These are phyloP conservation scores for Melolontha melolontha DNA, from an alignment of 2,888 invertebrate species.

Conservation along the genomic window DNA sequence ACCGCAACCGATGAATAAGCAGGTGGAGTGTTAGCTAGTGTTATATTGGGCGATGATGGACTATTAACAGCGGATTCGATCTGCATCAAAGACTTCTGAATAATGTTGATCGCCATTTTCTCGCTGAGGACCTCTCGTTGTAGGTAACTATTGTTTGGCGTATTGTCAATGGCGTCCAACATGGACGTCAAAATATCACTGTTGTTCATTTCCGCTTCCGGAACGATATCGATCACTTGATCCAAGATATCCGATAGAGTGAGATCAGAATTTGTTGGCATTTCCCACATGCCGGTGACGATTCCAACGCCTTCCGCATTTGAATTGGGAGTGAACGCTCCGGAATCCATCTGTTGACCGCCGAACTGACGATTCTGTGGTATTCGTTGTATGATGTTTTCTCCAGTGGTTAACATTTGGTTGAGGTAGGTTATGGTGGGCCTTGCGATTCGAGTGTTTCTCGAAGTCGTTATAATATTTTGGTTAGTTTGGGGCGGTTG, in stretches of 20 bases:
- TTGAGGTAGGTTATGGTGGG: conserved; percentile 62
- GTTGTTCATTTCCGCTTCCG: conserved; percentile 70
- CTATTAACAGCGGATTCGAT: conserved; percentile 76
- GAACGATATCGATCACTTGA: conserved; percentile 85
- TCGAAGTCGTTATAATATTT: conserved; percentile 34
- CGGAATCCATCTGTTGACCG: conserved; percentile 41
- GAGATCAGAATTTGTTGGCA: conserved; percentile 71
- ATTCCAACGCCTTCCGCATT: conserved; percentile 51
- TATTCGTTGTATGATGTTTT: conserved; percentile 58
- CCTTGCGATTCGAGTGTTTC: conserved; percentile 48
- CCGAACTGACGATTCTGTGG: conserved; percentile 51
- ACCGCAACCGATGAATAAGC: conserved; percentile 68
- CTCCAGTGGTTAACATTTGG: conserved; percentile 58
- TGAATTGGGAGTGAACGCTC: conserved; percentile 54
- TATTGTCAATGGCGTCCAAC: conserved; percentile 63
- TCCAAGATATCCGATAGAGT: conserved; percentile 87
- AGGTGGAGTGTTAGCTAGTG: conserved; percentile 71
- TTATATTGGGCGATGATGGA: conserved; percentile 70
- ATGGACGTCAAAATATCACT: conserved; percentile 62
- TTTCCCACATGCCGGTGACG: conserved; percentile 61
- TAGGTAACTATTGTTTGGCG: conserved; percentile 53
- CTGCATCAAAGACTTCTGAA: conserved; percentile 91
- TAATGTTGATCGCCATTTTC: conserved; percentile 88
- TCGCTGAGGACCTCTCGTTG: conserved; percentile 70
- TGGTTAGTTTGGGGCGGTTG: conserved; percentile 45